A percentile compares a stretch with the other conserved stretches of the same genome.
Evolutionary conservation across 2,113 vertebrate species (phyloP).

Genomic region (Hiodon tergisus): DNA sequence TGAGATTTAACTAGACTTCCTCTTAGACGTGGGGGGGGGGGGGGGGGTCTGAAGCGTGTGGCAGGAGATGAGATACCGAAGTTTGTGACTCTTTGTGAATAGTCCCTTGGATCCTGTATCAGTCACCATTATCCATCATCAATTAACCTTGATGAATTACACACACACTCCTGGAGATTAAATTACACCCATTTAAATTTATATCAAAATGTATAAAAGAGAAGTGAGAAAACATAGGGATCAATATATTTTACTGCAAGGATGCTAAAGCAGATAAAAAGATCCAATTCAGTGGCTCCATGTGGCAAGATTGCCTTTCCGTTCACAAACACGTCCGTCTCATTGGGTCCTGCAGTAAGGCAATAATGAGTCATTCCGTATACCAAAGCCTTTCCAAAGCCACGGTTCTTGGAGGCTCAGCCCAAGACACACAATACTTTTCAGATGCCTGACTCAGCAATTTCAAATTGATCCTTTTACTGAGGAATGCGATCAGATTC

Average conservation of each 20-base stretch:
- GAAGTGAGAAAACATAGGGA: neutral
- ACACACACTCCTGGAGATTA: no score
- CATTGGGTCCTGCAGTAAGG: neutral
- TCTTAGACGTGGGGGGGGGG: no score
- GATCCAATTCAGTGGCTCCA: constrained; percentile 8
- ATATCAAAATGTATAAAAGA: neutral
- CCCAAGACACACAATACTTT: neutral
- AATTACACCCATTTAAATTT: no score
- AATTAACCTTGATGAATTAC: no score
- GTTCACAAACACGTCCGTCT: neutral
- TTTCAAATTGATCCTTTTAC: neutral
- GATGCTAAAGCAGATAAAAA: neutral
- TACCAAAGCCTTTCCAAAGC: neutral
- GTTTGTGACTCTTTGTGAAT: no score
- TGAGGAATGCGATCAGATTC: neutral
- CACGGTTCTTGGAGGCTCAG: neutral
- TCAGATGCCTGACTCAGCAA: neutral
- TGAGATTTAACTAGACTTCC: no score
- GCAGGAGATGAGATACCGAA: no score
- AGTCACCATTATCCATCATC: no score
- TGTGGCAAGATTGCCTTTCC: neutral
- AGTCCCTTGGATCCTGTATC: no score
- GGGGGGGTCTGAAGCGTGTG: no score
- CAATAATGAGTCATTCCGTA: neutral
- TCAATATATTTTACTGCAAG: neutral